A percentile compares a stretch with the other conserved stretches of the same genome.
Evolutionary conservation across 1,140 invertebrate species (phyloP).

Genomic region (Danaus plexippus): DNA sequence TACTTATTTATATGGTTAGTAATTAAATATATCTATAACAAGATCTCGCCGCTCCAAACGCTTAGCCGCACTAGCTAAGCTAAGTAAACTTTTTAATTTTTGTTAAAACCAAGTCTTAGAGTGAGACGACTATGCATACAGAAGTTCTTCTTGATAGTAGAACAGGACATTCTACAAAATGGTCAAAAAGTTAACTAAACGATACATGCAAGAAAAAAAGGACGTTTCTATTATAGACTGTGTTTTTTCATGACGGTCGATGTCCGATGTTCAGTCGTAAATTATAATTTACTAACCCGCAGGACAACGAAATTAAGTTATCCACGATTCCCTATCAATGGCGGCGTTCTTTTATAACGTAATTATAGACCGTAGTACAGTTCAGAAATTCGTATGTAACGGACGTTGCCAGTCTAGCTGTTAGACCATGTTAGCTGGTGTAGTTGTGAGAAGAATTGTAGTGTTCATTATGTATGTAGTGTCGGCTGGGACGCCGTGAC

Average conservation of each 20-base stretch:
- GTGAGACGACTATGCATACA: conserved; percentile 19
- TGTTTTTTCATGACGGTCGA: conserved; percentile 48
- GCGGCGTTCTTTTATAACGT: conserved; percentile 50
- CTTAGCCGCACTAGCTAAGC: no score
- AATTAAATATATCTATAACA: no score
- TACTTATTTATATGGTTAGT: no score
- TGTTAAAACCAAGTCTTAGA: conserved; percentile 16
- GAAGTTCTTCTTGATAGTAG: conserved; percentile 14
- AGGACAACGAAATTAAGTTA: conserved; percentile 66
- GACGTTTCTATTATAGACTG: conserved; percentile 64
- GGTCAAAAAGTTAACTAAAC: conserved; percentile 42
- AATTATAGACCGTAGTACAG: conserved; percentile 44
- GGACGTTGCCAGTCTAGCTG: conserved; percentile 37
- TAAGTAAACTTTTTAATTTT: conserved; percentile 3
- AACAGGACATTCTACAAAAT: conserved; percentile 33
- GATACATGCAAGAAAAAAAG: conserved; percentile 65
- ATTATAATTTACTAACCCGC: conserved; percentile 65
- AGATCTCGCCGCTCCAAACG: no score
- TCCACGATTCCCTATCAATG: conserved; percentile 42
- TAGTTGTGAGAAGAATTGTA: conserved; percentile 34
- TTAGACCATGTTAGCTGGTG: conserved; percentile 17
- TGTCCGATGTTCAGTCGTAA: conserved; percentile 56
- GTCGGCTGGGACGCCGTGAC: conserved; percentile 49
- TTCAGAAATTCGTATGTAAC: conserved; percentile 35
- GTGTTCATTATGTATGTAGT: conserved; percentile 42